Evolutionary conservation across 1,140 invertebrate genomes (phyloP).

Genomic region (Microplitis mediator): DNA sequence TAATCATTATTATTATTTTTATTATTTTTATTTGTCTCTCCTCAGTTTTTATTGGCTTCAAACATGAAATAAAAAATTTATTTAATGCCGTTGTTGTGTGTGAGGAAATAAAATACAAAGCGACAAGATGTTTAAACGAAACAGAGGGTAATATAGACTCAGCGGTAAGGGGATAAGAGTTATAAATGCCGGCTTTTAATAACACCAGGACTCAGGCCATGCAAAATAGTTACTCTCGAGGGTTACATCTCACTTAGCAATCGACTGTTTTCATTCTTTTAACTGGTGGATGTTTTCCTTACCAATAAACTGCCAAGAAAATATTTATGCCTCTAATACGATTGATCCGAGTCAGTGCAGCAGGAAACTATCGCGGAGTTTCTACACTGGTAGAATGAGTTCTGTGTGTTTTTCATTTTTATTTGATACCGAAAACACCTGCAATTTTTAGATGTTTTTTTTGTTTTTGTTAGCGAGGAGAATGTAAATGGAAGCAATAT

Average conservation of each 20-base stretch:
- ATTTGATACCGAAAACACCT: neutral
- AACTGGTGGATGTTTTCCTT: neutral
- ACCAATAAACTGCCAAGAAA: neutral
- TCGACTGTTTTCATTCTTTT: neutral
- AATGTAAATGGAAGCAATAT: constrained; percentile 57
- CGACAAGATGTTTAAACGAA: neutral
- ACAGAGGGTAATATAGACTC: constrained; percentile 14
- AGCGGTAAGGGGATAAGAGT: constrained; percentile 42
- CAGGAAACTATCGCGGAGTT: neutral
- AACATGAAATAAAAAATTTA: too few species aligned
- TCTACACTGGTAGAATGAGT: neutral
- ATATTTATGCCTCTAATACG: neutral
- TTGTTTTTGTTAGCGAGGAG: constrained; percentile 28
- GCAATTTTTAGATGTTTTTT: neutral
- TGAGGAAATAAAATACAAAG: too few species aligned
- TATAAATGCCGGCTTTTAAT: constrained; percentile 56
- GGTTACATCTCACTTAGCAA: neutral
- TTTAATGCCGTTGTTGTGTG: too few species aligned
- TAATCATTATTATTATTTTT: too few species aligned
- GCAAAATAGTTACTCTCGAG: constrained; percentile 42
- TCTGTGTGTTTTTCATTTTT: neutral
- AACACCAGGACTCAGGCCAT: constrained; percentile 55
- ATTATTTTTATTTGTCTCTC: too few species aligned
- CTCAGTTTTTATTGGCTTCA: too few species aligned
- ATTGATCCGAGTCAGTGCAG: too few species aligned